Percentiles rank a stretch among this genome's conserved stretches.
Evolutionary conservation across 2,797 vertebrate genomes (phyloP).

Genomic region (Enteromius afrohamiltoni): DNA sequence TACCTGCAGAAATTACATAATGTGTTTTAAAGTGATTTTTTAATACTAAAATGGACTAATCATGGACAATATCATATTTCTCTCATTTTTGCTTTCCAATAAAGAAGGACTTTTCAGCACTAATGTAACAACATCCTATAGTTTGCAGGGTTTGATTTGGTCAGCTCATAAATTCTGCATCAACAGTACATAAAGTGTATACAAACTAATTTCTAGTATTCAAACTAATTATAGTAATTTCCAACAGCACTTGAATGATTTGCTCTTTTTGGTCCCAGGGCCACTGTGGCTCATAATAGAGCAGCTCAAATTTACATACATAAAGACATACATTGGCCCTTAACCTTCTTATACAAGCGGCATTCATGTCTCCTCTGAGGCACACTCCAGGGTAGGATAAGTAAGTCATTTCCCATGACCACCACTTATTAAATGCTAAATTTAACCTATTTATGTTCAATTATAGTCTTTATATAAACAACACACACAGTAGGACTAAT

Average conservation of each 20-base stretch:
- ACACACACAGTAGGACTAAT: neutral
- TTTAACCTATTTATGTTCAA: conserved; percentile 16
- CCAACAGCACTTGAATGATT: conserved; percentile 42
- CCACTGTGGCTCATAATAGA: conserved; percentile 24
- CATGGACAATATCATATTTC: neutral
- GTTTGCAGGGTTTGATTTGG: neutral
- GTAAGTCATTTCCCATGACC: conserved; percentile 41
- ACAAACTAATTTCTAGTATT: conserved; percentile 35
- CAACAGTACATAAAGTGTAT: neutral
- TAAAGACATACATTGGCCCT: conserved; percentile 38
- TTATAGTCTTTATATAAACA: neutral
- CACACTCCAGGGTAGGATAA: conserved; percentile 13
- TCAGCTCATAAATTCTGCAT: neutral
- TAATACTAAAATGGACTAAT: neutral
- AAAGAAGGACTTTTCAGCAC: neutral
- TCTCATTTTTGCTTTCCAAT: neutral
- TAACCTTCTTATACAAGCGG: conserved; percentile 58
- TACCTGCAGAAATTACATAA: neutral
- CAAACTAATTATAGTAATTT: conserved; percentile 27
- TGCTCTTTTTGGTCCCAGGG: conserved; percentile 51
- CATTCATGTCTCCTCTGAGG: conserved; percentile 20
- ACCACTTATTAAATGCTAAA: conserved; percentile 15
- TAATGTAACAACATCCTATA: neutral
- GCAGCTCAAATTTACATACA: conserved; percentile 27
- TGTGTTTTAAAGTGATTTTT: neutral